Evolutionary conservation across 2,797 vertebrate species (phyloP), one percentile per base, ranked within the genome.

Genomic region (Muraenolepis orangiensis): DNA sequence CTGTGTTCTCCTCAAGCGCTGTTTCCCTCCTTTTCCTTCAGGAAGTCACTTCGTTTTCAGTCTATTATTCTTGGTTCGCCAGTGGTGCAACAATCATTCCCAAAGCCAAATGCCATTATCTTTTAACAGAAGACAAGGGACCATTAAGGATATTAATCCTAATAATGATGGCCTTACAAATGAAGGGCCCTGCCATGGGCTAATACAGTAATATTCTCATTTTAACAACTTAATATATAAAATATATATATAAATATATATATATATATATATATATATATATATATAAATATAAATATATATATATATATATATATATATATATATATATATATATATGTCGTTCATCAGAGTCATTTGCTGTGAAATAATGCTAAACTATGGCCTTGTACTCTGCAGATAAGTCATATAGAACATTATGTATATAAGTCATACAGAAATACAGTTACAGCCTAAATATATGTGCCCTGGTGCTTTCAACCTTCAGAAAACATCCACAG

Each of bases 151-250:
- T 64, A 61, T 72, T 28, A 36, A 66, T 36, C 30, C 14, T 72
- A 66, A 66, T 72, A 66, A 66, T 66, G 31, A 72, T 6, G 32
- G 70, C 13, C 29, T 57, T 34, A 36, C 70, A 66, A 26, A 66
- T 66, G 28, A 5, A 28, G 64, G 18, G 28, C 28, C 26, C 13
- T 4, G 64, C 46, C 20, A 20, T 6, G 46, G 8, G 46, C 20
- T 46, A 46, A 16, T 51, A 66, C 13, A 11, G 20, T 66, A 30
- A 66, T 66, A 66, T 66, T 29, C 64, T 30, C 26, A 28, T 66
- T 66, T 30, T 13, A 30, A 11, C 13, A 30, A n/a, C n/a, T n/a
- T n/a, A n/a, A n/a, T n/a, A n/a, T n/a, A n/a, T n/a, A n/a, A n/a
- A n/a, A n/a, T n/a, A n/a, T n/a, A n/a, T n/a, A n/a, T n/a, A n/a